These are phyloP conservation scores for Acrocephalus scirpaceus DNA, from an alignment of 2,797 vertebrate species.

Conservation along the genomic window DNA sequence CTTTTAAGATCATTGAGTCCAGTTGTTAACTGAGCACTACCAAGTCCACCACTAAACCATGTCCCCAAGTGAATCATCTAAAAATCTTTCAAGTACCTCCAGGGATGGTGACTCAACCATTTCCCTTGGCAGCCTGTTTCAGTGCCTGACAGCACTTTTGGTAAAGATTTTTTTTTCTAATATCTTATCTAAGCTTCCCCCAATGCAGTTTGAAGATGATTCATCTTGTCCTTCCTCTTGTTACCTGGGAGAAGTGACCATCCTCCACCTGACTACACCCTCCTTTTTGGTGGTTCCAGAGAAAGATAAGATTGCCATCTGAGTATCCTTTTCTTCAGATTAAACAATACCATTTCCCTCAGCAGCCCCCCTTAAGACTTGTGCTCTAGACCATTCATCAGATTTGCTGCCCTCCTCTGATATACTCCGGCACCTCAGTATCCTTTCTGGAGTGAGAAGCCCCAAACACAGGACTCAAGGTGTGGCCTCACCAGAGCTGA, in stretches of 20 bases:
- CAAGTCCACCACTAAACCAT: not conserved
- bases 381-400: not conserved
- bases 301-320: too few relatives aligned
- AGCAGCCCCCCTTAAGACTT: not conserved
- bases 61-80: too few relatives aligned
- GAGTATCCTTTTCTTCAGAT: not conserved
- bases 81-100: not conserved
- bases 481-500: not conserved
- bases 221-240: not conserved
- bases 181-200: not conserved
- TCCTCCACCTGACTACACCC: too few relatives aligned
- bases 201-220: not conserved
- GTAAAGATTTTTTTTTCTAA: not conserved
- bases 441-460: not conserved
- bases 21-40: not conserved
- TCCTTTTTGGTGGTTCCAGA: not conserved
- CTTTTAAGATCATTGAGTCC: not conserved
- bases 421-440: rapidly evolving
- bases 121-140: not conserved
- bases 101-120: too few relatives aligned
- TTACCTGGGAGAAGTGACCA: not conserved
- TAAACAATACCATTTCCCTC: not conserved
- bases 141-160: not conserved
- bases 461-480: rapidly evolving
- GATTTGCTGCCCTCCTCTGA: not conserved